Evolutionary conservation across 1,140 invertebrate species (phyloP), one percentile per base, ranked within the genome.

Genomic region (Diploscapter pachys): DNA sequence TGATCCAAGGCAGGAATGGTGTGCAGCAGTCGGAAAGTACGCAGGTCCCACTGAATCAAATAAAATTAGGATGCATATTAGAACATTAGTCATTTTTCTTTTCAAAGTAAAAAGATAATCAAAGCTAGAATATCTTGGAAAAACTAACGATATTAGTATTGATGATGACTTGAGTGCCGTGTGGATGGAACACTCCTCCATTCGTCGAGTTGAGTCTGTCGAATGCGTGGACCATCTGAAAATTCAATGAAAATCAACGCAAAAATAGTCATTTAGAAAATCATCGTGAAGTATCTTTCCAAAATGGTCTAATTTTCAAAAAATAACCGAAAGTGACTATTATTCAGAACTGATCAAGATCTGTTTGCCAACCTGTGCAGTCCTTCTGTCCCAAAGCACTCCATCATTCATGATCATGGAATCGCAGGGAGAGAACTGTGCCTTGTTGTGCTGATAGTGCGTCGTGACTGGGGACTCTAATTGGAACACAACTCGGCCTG

Each of bases 141-240:
- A 57, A 55, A 59, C 61, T 67, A 85, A 88, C 88, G 78, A 90
- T 88, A 87, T 90, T 88, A 49, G 88, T 88, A 77, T 89, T 89
- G 68, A 89, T 89, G 75, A 90, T 89, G 80, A 88, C 83, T 79
- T 83, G 81, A 48, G 62, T 89, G 0, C 95, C 95, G 86, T 95
- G 96, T 0, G 96, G 95, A 90, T 98, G 95, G 85, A 99, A 99
- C 2, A 95, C 91, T 0, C 96, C 96, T 83, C 93, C 96, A 48
- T 96, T 51, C 2, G 56, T 90, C 56, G 91, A 91, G 83, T 95
- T 92, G 87, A 98, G 89, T 87, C 98, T 98, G 87, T 98, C 96
- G 83, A 99, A 95, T 84, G 98, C 98, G 86, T 98, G 94, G 64
- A 97, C 92, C 81, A 64, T 5, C 67, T 62, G 49, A 51, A 73